phyloP scores from a whole-genome alignment of 2,888 invertebrate species.

The Steinernema carpocapsae region DNA sequence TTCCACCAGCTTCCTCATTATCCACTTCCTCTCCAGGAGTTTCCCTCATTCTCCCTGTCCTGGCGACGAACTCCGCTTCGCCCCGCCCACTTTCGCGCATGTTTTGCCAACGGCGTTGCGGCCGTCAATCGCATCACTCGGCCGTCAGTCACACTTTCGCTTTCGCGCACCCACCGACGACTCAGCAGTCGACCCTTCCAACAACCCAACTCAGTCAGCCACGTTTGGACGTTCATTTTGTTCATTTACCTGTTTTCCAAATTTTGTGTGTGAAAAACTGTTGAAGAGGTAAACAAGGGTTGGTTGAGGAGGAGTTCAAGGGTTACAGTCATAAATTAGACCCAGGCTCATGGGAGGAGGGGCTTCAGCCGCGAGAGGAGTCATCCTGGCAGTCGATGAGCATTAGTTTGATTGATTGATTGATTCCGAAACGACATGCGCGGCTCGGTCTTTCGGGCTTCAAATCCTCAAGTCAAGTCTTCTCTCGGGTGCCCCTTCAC shows the following conservation, averaged over 20 bases:
- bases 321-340: too few relatives aligned
- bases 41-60: not conserved
- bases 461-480: not conserved
- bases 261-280: not conserved
- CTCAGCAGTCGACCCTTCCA: not conserved
- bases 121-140: conserved; percentile 36
- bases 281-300: not conserved
- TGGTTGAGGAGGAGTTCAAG: not conserved
- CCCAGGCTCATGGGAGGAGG: too few relatives aligned
- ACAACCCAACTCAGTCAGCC: not conserved
- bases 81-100: conserved; percentile 33
- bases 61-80: conserved; percentile 2
- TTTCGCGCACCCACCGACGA: conserved; percentile 29
- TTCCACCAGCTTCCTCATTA: not conserved
- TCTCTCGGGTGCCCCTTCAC: not conserved
- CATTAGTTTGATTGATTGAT: conserved; percentile 35
- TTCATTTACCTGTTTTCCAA: too few relatives aligned
- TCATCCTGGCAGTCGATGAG: conserved; percentile 24
- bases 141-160: conserved; percentile 33
- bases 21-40: too few relatives aligned
- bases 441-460: not conserved
- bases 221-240: not conserved
- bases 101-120: conserved; percentile 35
- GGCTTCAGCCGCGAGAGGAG: not conserved
- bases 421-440: conserved; percentile 33